These are phyloP conservation scores for Anseranas semipalmata DNA, from an alignment of 2,113 vertebrate genomes.

Conservation along the genomic window DNA sequence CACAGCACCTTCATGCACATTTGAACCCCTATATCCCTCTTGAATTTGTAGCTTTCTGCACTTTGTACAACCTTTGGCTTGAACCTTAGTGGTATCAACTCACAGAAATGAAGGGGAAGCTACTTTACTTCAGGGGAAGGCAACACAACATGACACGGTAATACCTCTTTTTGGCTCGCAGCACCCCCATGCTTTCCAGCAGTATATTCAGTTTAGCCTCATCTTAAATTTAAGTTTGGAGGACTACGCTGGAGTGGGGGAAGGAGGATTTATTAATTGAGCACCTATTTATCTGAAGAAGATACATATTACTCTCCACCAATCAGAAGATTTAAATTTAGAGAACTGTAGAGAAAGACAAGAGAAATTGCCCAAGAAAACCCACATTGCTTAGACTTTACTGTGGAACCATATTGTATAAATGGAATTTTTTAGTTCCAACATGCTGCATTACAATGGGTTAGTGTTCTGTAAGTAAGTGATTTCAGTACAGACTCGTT, in stretches of 20 bases:
- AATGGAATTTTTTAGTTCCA: background rate
- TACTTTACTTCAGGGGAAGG: background rate
- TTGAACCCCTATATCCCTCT: background rate
- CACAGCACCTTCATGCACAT: background rate
- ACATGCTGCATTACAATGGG: background rate
- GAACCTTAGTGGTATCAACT: background rate
- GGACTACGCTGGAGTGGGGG: background rate
- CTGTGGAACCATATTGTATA: background rate
- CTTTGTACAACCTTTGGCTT: background rate
- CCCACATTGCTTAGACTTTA: background rate
- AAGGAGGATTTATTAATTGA: fast-evolving
- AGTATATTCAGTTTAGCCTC: background rate
- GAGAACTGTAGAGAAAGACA: background rate
- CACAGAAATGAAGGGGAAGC: background rate
- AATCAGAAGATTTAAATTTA: background rate
- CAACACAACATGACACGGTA: background rate
- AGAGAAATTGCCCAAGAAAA: background rate
- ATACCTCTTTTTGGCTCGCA: background rate
- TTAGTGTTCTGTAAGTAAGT: background rate
- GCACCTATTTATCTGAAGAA: background rate
- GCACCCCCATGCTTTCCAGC: background rate
- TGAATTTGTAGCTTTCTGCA: background rate
- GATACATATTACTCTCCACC: background rate
- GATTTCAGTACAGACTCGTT: background rate
- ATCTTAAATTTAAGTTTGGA: background rate